Evolutionary conservation across 37 sponge, comb jelly and placozoan genomes (phyloP).

Genomic region (Amphimedon queenslandica): DNA sequence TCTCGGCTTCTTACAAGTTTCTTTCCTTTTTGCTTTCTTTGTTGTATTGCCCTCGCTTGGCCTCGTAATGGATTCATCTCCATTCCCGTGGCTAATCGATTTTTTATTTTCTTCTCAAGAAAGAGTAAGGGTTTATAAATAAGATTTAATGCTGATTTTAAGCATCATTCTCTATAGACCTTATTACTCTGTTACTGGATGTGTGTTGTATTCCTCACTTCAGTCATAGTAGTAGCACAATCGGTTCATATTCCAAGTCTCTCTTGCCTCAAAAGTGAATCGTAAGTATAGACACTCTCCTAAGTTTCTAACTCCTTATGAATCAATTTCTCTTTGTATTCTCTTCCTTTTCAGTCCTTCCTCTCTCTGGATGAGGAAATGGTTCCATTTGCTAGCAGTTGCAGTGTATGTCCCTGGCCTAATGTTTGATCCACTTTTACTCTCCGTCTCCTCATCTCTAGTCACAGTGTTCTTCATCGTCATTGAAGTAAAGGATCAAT

Average conservation of each 20-base stretch:
- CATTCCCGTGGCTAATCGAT: conserved; percentile 21
- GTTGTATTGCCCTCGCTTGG: conserved; percentile 37
- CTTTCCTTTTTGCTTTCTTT: conserved; percentile 23
- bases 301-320: no score
- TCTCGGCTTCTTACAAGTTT: conserved; percentile 36
- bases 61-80: conserved; percentile 25
- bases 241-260: conserved; percentile 20
- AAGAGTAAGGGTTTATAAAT: conserved; percentile 24
- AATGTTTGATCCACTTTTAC: conserved; percentile 35
- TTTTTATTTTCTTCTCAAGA: background rate
- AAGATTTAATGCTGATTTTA: no score
- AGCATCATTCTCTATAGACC: background rate
- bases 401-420: conserved; percentile 63
- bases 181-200: conserved; percentile 43
- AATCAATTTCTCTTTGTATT: no score
- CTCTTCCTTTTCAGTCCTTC: conserved; percentile 24
- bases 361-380: conserved; percentile 63
- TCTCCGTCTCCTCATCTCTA: conserved; percentile 42
- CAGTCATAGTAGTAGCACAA: conserved; percentile 42
- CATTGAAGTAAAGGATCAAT: conserved; percentile 39
- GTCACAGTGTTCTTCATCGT: conserved; percentile 30
- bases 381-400: conserved; percentile 70
- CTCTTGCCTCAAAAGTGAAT: conserved; percentile 9
- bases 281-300: no score
- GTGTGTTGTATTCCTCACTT: conserved; percentile 12